Evolutionary conservation across 2,888 invertebrate genomes (phyloP), one percentile per base, ranked within the genome.

Genomic region (Epirrita christyi): DNA sequence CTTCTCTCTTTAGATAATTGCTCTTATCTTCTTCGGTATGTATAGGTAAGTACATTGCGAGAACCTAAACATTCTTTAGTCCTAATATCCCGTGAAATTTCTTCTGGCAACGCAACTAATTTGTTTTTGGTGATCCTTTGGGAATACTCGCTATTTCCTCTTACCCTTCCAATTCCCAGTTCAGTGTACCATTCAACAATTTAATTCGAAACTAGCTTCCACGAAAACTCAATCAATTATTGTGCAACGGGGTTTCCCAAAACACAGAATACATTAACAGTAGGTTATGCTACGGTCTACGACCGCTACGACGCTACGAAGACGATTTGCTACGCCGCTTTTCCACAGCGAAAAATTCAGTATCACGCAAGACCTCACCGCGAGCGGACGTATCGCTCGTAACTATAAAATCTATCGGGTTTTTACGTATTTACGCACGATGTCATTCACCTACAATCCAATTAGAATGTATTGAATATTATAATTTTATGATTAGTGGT

Each of bases 361-460:
- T 91, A 76, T 59, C 80, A 78, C 83, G 76, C 49, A 62, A 80
- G 80, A 81, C 71, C 64, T 73, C 61, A 47, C 2, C 38, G 36
- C 52, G 70, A 41, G 59, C 4, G 75, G 59, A 38, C 47, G 86
- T 71, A 67, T 75, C 72, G 74, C 61, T 57, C 63, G 63, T 34
- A 28, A 11, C 9, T 13, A 32, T 34, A 14, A 49, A 57, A 49
- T 41, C 29, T 14, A 42, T 57, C 46, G 56, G 54, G 72, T 68
- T 52, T 43, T 44, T 77, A 80, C 84, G 85, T 86, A 70, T 81
- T 86, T 77, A 81, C 80, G 76, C 67, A 73, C 86, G 88, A 70
- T 73, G 77, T 71, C 74, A 52, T 80, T 81, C 75, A 81, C 79
- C 75, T 76, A 75, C 73, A 85, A 89, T 88, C 85, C 79, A 82